Conservation (phyloP, 2,797 vertebrate genomes). For the Hirundo rustica region DNA sequence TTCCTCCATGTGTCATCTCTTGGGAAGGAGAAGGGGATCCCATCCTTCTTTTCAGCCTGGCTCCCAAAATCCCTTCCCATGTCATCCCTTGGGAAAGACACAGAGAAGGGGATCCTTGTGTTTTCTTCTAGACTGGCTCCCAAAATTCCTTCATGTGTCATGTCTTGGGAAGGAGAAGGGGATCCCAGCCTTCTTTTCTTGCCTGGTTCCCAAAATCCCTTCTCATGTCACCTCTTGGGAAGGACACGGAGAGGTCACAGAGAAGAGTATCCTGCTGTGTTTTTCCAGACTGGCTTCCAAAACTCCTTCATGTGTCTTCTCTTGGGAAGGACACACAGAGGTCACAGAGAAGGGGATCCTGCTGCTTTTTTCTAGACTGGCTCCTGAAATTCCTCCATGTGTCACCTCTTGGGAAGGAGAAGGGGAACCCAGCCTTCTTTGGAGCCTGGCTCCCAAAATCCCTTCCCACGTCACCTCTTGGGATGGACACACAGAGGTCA, state of each 20-base stretch:
- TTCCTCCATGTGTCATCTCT: not conserved
- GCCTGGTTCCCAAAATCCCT: not conserved
- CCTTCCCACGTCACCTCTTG: fast-evolving
- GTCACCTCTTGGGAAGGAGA: not conserved
- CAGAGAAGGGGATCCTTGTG: not conserved
- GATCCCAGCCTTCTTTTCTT: not conserved
- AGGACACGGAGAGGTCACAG: not conserved
- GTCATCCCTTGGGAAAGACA: not conserved
- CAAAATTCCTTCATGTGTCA: too few relatives aligned
- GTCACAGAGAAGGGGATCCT: not conserved
- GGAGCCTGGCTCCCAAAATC: not conserved
- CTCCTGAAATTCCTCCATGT: too few relatives aligned
- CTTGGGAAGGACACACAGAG: not conserved
- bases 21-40: not conserved
- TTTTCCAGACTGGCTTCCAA: not conserved
- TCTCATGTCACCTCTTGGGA: fast-evolving
- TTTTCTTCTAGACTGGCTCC: too few relatives aligned
- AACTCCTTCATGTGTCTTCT: fast-evolving
- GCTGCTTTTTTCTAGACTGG: too few relatives aligned
- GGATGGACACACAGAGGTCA: not conserved
- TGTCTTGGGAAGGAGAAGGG: not conserved
- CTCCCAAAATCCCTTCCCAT: fast-evolving
- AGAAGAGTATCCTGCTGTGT: not conserved
- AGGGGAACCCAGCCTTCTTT: not conserved
- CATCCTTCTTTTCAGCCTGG: not conserved